Conservation (phyloP, 2,113 vertebrate species). For the Scophthalmus maximus region DNA sequence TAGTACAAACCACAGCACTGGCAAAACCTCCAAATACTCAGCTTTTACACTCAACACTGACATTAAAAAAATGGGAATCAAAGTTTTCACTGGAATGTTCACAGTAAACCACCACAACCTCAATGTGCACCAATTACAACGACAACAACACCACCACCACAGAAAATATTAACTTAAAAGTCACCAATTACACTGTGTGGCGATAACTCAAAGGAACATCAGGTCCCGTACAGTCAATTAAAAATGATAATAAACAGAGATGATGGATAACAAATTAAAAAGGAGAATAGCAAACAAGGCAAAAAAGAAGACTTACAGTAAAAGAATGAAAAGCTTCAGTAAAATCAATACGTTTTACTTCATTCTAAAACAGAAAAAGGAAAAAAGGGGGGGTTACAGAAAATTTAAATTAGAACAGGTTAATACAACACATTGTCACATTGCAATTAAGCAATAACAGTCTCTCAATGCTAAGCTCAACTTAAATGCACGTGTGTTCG, state of each 20-base stretch:
- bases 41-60: neutral
- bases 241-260: conserved; percentile 62
- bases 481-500: neutral
- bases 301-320: conserved; percentile 86
- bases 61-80: conserved; percentile 27
- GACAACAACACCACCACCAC: conserved; percentile 22
- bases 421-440: conserved; percentile 74
- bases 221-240: conserved; percentile 56
- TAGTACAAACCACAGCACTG: conserved; percentile 19
- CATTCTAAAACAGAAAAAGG: conserved; percentile 84
- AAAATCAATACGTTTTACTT: conserved; percentile 90
- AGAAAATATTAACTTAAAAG: conserved; percentile 26
- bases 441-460: conserved; percentile 71
- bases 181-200: conserved; percentile 37
- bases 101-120: conserved; percentile 38
- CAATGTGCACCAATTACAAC: conserved; percentile 19
- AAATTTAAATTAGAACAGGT: conserved; percentile 79
- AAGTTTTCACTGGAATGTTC: conserved; percentile 58
- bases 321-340: conserved; percentile 89
- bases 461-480: conserved; percentile 10
- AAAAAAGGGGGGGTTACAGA: conserved; percentile 76
- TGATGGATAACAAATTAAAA: conserved; percentile 69
- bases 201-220: conserved; percentile 30
- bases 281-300: conserved; percentile 78
- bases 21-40: neutral